Evolutionary conservation across 2,113 vertebrate species (phyloP).

Genomic region (Thomomys bottae): DNA sequence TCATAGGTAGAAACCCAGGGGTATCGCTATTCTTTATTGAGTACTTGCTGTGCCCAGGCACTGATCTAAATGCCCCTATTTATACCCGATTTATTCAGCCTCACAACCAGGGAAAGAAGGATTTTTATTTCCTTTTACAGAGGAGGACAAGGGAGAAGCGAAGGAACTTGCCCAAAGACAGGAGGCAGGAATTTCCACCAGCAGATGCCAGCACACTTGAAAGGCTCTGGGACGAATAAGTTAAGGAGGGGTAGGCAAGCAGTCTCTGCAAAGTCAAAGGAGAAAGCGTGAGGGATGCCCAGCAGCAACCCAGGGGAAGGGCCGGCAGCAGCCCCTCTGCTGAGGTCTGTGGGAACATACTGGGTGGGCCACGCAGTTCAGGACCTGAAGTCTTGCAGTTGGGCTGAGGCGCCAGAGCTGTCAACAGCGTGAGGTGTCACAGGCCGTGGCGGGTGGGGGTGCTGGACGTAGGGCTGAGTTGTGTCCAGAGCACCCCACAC

Average conservation of each 20-base stretch:
- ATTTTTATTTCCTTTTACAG: slow-evolving; percentile 50
- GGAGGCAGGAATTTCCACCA: slow-evolving; percentile 6
- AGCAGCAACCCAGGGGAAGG: neutral
- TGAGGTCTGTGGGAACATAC: neutral
- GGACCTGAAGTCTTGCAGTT: neutral
- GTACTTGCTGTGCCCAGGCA: neutral
- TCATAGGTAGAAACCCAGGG: neutral
- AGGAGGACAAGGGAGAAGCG: slow-evolving; percentile 60
- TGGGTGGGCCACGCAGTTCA: neutral
- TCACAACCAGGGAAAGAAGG: neutral
- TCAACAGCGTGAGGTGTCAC: neutral
- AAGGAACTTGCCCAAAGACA: slow-evolving; percentile 52
- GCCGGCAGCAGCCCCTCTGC: too few species aligned
- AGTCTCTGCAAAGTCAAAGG: slow-evolving; percentile 51
- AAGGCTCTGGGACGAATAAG: slow-evolving; percentile 55
- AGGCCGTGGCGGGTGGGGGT: neutral
- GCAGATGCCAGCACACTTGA: neutral
- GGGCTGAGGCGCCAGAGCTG: slow-evolving; percentile 27
- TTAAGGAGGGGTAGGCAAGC: slow-evolving; percentile 49
- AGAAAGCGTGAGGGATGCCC: neutral
- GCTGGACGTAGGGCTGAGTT: neutral
- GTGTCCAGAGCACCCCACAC: neutral
- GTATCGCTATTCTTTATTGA: neutral
- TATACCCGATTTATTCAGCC: slow-evolving; percentile 47
- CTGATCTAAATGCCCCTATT: neutral